Conservation (phyloP, 2,888 invertebrate species). For the Lasioglossum marginatum region DNA sequence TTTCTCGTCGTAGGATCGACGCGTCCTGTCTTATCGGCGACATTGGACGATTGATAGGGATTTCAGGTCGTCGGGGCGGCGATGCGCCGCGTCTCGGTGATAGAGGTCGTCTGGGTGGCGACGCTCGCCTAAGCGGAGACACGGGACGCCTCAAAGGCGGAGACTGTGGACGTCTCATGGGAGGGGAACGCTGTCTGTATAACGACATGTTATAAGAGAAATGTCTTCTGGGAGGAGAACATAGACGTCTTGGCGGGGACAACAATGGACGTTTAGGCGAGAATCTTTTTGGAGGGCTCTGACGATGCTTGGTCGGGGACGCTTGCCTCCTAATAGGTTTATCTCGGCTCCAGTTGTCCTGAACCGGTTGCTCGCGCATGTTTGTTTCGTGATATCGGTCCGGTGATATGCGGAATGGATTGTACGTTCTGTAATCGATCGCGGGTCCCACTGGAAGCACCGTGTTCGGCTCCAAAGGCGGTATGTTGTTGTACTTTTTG, state of each 20-base stretch:
- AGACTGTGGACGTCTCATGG: slow-evolving; percentile 50
- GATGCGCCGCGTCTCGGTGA: slow-evolving; percentile 60
- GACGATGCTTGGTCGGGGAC: slow-evolving; percentile 53
- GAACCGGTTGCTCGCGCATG: slow-evolving; percentile 48
- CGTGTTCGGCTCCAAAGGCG: slow-evolving; percentile 66
- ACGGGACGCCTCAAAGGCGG: slow-evolving; percentile 38
- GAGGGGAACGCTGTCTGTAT: slow-evolving; percentile 56
- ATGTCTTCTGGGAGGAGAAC: slow-evolving; percentile 68
- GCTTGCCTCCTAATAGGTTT: slow-evolving; percentile 58
- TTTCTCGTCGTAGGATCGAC: slow-evolving; percentile 56
- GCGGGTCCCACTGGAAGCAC: slow-evolving; percentile 51
- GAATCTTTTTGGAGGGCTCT: slow-evolving; percentile 54
- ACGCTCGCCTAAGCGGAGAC: slow-evolving; percentile 40
- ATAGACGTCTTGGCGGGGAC: slow-evolving; percentile 62
- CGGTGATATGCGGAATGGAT: slow-evolving; percentile 23
- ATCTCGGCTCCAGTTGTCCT: slow-evolving; percentile 63
- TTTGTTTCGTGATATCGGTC: slow-evolving; percentile 52
- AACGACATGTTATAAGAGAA: slow-evolving; percentile 13
- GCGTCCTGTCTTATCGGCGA: slow-evolving; percentile 58
- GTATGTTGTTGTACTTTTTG: slow-evolving; percentile 70
- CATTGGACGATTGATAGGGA: slow-evolving; percentile 43
- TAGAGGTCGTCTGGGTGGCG: slow-evolving; percentile 49
- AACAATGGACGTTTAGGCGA: slow-evolving; percentile 71
- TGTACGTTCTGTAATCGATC: neutral
- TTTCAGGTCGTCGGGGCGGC: slow-evolving; percentile 48